Conservation (phyloP, 2,797 vertebrate genomes). For the Natrix natrix region DNA sequence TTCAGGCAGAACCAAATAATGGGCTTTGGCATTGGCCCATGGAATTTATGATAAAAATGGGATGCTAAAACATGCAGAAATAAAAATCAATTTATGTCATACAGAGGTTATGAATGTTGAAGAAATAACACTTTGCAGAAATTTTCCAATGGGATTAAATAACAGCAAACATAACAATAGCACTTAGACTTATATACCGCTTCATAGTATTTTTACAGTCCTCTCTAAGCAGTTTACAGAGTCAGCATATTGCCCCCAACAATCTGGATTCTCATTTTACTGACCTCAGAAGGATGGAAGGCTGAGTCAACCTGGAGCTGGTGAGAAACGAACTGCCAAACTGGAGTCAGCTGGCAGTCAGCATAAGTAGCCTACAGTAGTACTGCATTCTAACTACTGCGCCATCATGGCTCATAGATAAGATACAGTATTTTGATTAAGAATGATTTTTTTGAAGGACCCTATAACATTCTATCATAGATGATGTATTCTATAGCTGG, state of each 20-base stretch:
- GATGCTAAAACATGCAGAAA: background rate
- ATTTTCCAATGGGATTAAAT: background rate
- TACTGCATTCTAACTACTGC: too few species aligned
- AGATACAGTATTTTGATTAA: background rate
- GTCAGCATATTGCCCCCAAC: too few species aligned
- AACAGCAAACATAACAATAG: background rate
- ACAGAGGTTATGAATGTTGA: background rate
- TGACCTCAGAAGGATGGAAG: too few species aligned
- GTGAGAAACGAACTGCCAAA: too few species aligned
- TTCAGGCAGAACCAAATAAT: background rate
- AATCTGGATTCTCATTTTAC: too few species aligned
- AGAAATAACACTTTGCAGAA: background rate
- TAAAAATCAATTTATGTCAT: background rate
- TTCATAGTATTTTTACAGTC: too few species aligned
- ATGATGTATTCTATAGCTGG: background rate
- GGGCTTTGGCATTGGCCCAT: background rate
- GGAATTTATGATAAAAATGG: background rate
- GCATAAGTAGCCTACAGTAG: too few species aligned
- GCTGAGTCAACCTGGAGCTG: too few species aligned
- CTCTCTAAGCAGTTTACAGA: too few species aligned
- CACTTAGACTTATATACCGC: too few species aligned
- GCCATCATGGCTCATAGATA: background rate
- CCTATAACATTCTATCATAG: background rate
- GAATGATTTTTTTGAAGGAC: background rate
- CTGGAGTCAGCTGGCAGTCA: too few species aligned